A percentile compares a stretch with the other conserved stretches of the same genome.
These are phyloP conservation scores for Trachelus tabidus DNA, from an alignment of 2,888 invertebrate species.

Conservation along the genomic window DNA sequence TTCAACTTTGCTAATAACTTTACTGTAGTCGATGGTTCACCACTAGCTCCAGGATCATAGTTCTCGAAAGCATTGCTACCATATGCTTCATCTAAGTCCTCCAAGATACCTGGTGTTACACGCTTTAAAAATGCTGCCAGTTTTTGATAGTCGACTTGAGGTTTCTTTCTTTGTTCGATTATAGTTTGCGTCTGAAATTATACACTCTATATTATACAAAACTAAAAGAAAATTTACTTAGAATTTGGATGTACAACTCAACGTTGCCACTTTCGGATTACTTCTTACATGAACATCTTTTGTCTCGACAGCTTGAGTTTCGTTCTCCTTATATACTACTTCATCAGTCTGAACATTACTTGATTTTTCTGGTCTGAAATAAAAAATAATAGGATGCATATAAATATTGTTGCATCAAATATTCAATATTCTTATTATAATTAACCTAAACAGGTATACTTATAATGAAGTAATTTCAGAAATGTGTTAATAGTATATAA, in stretches of 20 bases:
- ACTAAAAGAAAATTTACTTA: background rate
- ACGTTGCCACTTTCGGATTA: background rate
- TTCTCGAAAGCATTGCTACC: constrained; percentile 55
- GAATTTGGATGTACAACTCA: constrained; percentile 1
- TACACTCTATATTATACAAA: background rate
- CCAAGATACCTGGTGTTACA: constrained; percentile 55
- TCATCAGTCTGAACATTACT: constrained; percentile 53
- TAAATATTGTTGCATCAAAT: background rate
- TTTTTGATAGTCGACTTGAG: constrained; percentile 50
- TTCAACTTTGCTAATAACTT: constrained; percentile 49
- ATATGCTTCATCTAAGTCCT: constrained; percentile 55
- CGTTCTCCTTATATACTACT: constrained; percentile 39
- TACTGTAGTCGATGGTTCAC: constrained; percentile 36
- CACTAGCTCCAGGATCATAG: constrained; percentile 45
- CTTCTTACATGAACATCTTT: constrained; percentile 45
- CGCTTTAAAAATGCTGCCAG: constrained; percentile 56
- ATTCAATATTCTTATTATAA: background rate
- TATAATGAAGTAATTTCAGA: constrained; percentile 4
- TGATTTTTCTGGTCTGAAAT: constrained; percentile 43
- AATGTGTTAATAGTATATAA: background rate
- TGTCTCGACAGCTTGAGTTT: constrained; percentile 46
- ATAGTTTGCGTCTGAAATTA: constrained; percentile 55
- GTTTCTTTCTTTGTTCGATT: constrained; percentile 32
- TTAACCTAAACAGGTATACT: constrained; percentile 1
- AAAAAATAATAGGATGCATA: background rate